Base-by-base conservation (phyloP, 2,888 invertebrate species). In the Marasmarcha lunaedactyla region DNA sequence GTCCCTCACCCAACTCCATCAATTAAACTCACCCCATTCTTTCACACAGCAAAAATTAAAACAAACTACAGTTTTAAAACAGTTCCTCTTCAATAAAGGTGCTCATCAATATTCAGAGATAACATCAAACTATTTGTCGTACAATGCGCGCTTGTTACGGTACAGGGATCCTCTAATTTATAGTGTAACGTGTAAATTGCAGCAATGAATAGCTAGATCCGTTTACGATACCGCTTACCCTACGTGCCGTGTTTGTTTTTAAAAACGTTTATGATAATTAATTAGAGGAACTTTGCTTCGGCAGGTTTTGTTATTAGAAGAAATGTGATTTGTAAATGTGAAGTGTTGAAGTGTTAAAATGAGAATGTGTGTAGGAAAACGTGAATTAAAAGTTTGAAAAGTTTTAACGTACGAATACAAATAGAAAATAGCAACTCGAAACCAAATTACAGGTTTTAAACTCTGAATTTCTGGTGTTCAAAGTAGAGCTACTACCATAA, bases 181-280 rank as follows among this genome's bases (percentile, higher is more conserved):
- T 70, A 60, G 64, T 44, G 43, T 46, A 52, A 66, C 63, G 74
- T 76, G 77, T 73, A 77, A 73, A 78, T 77, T 76, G 69, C 62
- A 55, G 62, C 63, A 70, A 72, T 69, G 73, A 65, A 74, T 73
- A 68, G 67, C 55, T 53, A 59, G 60, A 63, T 62, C 62, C 64
- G 57, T 58, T 56, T 58, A 56, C 53, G 61, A 66, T 64, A 20
- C 20, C 20, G 7, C 20, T 20, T 20, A 20, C 45, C 48, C 65
- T 68, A 71, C 70, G n/a, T 71, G 52, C 56, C 69, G 69, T 71
- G 69, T 72, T 64, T 66, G 63, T 68, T 70, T 69, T 70, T 71
- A 71, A 58, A 62, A 59, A 54, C 59, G 59, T 57, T 68, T 71
- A 73, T 72, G 71, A 58, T 72, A 71, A 77, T 59, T 72, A 71